Conservation (phyloP, 1,140 invertebrate species). For the Helicoverpa zea region DNA sequence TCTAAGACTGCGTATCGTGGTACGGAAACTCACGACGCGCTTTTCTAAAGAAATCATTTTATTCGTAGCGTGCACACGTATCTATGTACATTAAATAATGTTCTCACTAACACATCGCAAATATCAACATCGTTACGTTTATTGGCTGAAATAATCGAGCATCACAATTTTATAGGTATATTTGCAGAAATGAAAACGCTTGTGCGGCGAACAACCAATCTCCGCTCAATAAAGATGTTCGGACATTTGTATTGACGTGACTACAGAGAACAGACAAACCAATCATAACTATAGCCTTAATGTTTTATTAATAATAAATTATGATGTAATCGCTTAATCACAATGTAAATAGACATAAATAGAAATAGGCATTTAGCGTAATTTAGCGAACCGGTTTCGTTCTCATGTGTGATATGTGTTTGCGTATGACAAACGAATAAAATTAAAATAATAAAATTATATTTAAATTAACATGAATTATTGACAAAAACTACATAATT, state of each 20-base stretch:
- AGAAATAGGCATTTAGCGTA: neutral
- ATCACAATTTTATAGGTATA: conserved; percentile 13
- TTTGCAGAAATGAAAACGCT: neutral
- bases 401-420: conserved; percentile 29
- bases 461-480: conserved; percentile 48
- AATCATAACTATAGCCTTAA: neutral
- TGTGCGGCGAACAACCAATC: conserved; percentile 9
- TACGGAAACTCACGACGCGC: neutral
- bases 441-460: conserved; percentile 32
- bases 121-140: neutral
- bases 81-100: neutral
- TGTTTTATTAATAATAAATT: conserved; percentile 2
- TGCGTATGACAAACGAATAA: neutral
- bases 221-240: conserved; percentile 11
- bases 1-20: neutral
- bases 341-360: neutral
- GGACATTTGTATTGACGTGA: conserved; percentile 10
- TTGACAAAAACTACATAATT: conserved; percentile 46
- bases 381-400: conserved; percentile 10
- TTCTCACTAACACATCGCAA: conserved; percentile 21
- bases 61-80: neutral
- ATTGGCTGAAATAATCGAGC: conserved; percentile 22
- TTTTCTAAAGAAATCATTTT: too few species aligned
- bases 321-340: neutral
- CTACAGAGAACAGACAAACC: neutral